Conservation (phyloP, 2,797 vertebrate genomes). For the Myoxocephalus aenaeus region DNA sequence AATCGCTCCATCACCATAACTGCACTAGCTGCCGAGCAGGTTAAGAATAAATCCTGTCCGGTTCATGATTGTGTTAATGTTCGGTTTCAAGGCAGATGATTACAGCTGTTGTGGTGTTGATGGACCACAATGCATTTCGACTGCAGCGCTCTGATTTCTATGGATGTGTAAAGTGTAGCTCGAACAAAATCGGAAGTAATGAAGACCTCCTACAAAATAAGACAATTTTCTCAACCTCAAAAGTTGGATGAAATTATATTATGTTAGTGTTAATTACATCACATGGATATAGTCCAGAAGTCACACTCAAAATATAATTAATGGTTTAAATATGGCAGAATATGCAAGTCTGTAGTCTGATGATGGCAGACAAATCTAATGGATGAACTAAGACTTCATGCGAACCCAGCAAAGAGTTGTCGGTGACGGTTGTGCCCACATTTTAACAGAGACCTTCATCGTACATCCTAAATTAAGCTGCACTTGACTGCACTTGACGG, state of each 20-base stretch:
- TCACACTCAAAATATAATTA: background rate
- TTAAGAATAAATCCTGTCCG: background rate
- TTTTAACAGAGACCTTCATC: no score
- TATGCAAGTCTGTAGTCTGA: background rate
- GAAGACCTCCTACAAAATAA: background rate
- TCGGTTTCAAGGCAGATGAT: background rate
- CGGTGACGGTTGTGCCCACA: no score
- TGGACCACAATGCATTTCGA: slow-evolving; percentile 5
- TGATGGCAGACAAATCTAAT: no score
- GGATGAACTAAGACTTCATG: no score
- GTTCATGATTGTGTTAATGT: background rate
- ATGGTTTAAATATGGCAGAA: background rate
- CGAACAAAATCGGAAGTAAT: background rate
- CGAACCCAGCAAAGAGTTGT: no score
- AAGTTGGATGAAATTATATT: background rate
- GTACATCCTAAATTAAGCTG: no score
- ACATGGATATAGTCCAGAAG: background rate
- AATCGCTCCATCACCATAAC: background rate
- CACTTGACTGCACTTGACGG: no score
- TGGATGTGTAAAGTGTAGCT: background rate
- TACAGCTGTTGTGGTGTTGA: background rate
- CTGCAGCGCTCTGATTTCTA: background rate
- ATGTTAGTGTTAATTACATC: background rate
- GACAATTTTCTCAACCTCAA: background rate
- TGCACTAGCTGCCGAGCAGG: background rate